These are phyloP conservation scores for Acromyrmex charruanus DNA, from an alignment of 1,140 invertebrate genomes.

Conservation along the genomic window DNA sequence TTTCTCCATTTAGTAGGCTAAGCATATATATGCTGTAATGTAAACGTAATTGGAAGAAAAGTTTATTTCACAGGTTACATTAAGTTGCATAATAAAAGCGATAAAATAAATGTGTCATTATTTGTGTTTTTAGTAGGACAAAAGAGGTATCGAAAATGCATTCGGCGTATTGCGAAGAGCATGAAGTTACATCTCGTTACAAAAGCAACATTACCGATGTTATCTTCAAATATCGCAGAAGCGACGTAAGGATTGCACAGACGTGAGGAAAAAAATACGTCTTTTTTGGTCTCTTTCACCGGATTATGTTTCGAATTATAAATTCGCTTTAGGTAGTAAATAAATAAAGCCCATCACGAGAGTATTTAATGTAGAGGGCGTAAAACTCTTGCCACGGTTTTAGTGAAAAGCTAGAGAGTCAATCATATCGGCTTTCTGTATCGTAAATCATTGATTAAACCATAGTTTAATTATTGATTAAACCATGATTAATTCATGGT, in stretches of 20 bases:
- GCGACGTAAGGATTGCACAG: not conserved
- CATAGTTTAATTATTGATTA: no score
- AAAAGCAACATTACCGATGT: not conserved
- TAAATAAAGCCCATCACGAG: constrained; percentile 69
- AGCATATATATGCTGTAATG: not conserved
- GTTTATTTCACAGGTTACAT: not conserved
- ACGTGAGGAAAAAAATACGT: not conserved
- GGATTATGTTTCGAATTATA: constrained; percentile 31
- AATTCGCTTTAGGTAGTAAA: constrained; percentile 64
- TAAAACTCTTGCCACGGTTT: not conserved
- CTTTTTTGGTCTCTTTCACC: not conserved
- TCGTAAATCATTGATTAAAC: no score
- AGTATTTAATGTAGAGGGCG: constrained; percentile 53
- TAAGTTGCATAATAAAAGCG: constrained; percentile 23
- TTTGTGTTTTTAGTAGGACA: not conserved
- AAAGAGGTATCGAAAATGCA: not conserved
- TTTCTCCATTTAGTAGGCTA: not conserved
- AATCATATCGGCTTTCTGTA: not conserved
- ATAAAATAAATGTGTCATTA: not conserved
- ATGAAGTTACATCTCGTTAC: not conserved
- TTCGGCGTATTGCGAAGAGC: not conserved
- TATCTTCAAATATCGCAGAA: constrained; percentile 35
- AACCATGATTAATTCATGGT: no score
- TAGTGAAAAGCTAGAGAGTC: not conserved
- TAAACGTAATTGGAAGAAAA: not conserved